Evolutionary conservation across 2,113 vertebrate genomes (phyloP), one percentile per base, ranked within the genome.

Genomic region (Glaucidium brasilianum): DNA sequence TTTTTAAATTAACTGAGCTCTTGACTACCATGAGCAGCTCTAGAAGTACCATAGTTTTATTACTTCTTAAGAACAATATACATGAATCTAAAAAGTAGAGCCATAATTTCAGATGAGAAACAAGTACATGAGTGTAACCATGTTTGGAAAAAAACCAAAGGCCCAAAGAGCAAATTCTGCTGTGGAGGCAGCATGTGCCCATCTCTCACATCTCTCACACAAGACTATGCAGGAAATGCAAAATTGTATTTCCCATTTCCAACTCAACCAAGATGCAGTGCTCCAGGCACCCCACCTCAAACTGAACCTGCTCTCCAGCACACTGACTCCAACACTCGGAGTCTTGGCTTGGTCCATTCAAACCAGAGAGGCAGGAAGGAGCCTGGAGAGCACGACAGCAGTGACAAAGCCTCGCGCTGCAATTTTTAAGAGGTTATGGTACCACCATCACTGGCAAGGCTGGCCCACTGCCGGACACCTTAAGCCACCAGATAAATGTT

Each of bases 321-420:
- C 16, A 16, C 21, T 17, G 29, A 14, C 23, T 53, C 37, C 5
- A 1, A 10, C 30, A 18, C 25, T 60, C 1, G 0, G 50, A 37
- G 59, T n/a, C 53, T 27, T 35, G 35, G 12, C 18, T 68, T n/a
- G 25, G 39, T 19, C 53, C 35, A 4, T 15, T 16, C 16, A 37
- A n/a, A 19, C 19, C 9, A 3, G 30, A 62, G 21, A 39, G 15
- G 55, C 37, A 62, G 50, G 15, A 67, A 62, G 50, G 15, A 67
- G 25, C 20, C 35, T 35, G 29, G n/a, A 0, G 0, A 67, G 47
- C 58, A 62, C 1, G 0, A 34, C 0, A 0, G 17, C 35, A 68
- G 26, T 20, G 39, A 29, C 32, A 81, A 35, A 25, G 30, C 49
- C 35, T 62, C 3, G 0, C 0, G 2, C 21, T 13, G 47, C 27